Evolutionary conservation across 2,888 invertebrate genomes (phyloP).

Genomic region (Neocrepidodera transversa): DNA sequence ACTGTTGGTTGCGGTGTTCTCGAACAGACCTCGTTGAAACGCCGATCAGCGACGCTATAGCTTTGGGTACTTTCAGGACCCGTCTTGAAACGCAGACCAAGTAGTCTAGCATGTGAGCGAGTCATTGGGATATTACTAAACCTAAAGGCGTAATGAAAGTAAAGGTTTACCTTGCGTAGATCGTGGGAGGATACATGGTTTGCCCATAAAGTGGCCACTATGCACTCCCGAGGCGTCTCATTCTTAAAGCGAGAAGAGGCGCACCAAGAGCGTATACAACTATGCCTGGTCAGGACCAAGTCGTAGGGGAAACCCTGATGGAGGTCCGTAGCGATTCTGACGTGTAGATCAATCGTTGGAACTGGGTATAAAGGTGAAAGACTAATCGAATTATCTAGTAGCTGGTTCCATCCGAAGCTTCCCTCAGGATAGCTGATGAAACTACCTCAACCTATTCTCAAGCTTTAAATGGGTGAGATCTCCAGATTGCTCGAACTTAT

Average conservation of each 20-base stretch:
- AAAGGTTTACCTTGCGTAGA: conserved; percentile 51
- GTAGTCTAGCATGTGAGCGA: conserved; percentile 75
- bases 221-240: conserved; percentile 63
- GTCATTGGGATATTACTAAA: no score
- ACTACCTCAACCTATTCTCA: no score
- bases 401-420: conserved; percentile 79
- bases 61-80: no score
- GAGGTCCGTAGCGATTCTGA: no score
- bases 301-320: no score
- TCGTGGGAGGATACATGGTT: conserved; percentile 61
- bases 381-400: conserved; percentile 79
- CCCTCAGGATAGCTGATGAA: conserved; percentile 65
- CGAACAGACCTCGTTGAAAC: no score
- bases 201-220: no score
- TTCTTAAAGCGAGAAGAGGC: no score
- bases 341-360: conserved; percentile 82
- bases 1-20: conserved; percentile 33
- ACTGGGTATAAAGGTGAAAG: conserved; percentile 75
- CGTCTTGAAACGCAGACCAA: conserved; percentile 82
- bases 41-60: no score
- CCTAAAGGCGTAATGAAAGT: no score
- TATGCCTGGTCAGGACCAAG: conserved; percentile 70
- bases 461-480: conserved; percentile 75
- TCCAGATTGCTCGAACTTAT: no score
- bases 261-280: conserved; percentile 72